Evolutionary conservation across 2,113 vertebrate species (phyloP), one percentile per base, ranked within the genome.

Genomic region (Verasper variegatus): DNA sequence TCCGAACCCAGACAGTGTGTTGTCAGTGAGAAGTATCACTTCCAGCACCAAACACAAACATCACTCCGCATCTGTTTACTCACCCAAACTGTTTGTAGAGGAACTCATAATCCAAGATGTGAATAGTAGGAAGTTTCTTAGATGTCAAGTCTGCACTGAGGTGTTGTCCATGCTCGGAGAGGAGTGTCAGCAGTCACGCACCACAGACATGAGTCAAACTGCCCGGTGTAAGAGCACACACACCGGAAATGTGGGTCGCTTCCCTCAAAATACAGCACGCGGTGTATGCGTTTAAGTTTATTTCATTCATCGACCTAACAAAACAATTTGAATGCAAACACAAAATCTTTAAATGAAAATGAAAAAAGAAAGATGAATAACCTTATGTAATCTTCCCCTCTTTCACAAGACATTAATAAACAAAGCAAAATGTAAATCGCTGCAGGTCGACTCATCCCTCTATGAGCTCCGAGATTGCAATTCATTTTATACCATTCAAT

Each of bases 61-160:
- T 1, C 31, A 7, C 31, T 31, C 31, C 0, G 31, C 31, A 5
- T 31, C 31, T 8, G 15, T 27, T 4, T 67, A 88, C 94, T 95
- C 76, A 95, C 94, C 94, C 68, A 93, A 21, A 67, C 93, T 94
- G 79, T 94, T 95, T 0, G 90, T 90, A 9, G 92, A 92, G 4
- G 92, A 93, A 47, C 94, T 93, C 94, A 95, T 95, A 71, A 40
- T 75, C 37, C 68, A 1, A 26, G 1, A n/a, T 13, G 18, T 21
- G 2, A 26, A 27, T 9, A n/a, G 57, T 2, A 60, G 51, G 71
- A 14, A 23, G 58, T 70, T 62, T 81, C 2, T 82, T 11, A 81
- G 27, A 42, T 12, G 79, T 56, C 31, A 37, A 66, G 49, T 27
- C 10, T 52, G 68, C 2, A 31, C 59, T 52, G 45, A 68, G 68